A percentile compares a stretch with the other conserved stretches of the same genome.
These are phyloP conservation scores for Drosophila mayaguana DNA, from an alignment of 2,888 invertebrate species.

Conservation along the genomic window DNA sequence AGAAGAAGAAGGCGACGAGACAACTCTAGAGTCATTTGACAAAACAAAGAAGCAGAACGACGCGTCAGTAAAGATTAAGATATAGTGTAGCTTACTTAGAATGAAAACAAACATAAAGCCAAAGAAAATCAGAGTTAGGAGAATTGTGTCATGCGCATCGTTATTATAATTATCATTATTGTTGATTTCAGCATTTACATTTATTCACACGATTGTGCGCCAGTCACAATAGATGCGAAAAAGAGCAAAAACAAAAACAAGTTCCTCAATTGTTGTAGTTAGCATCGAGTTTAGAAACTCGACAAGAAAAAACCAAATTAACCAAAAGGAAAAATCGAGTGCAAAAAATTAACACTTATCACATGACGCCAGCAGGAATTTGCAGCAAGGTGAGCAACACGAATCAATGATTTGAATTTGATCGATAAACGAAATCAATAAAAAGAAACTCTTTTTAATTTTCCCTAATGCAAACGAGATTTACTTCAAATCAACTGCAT, in stretches of 20 bases:
- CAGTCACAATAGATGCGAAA: slow-evolving; percentile 42
- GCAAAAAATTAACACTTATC: slow-evolving; percentile 39
- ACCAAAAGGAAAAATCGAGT: not conserved
- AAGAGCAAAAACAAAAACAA: slow-evolving; percentile 14
- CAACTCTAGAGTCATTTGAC: slow-evolving; percentile 25
- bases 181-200: slow-evolving; percentile 47
- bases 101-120: slow-evolving; percentile 8
- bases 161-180: slow-evolving; percentile 50
- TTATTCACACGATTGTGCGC: slow-evolving; percentile 42
- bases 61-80: not conserved
- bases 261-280: slow-evolving; percentile 33
- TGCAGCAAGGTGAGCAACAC: not conserved
- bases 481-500: too few species aligned
- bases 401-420: not conserved
- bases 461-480: too few species aligned
- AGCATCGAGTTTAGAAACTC: slow-evolving; percentile 24
- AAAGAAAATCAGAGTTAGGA: slow-evolving; percentile 15
- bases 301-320: not conserved
- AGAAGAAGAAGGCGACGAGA: not conserved
- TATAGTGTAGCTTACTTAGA: slow-evolving; percentile 49
- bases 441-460: not conserved
- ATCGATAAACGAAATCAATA: not conserved
- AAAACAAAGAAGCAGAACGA: slow-evolving; percentile 17
- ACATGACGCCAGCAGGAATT: slow-evolving; percentile 26
- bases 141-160: slow-evolving; percentile 59